Conservation (phyloP, 2,113 vertebrate species). For the Serinus canaria region DNA sequence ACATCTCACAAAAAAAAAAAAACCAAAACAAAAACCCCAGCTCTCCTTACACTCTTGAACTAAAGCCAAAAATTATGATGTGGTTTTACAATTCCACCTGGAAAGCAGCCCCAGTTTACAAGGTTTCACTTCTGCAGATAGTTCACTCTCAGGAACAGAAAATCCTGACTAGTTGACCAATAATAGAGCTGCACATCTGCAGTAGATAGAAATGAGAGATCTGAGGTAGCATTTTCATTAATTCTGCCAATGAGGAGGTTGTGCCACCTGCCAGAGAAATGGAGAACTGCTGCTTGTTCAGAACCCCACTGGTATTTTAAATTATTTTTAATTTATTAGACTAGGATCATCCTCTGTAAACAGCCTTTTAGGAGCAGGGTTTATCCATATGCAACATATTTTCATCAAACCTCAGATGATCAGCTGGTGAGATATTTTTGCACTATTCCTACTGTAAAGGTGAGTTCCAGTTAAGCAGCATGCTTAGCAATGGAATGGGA, state of each 20-base stretch:
- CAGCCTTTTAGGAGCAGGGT: background rate
- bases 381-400: background rate
- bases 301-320: rapidly evolving
- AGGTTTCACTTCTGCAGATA: background rate
- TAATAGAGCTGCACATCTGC: background rate
- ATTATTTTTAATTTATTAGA: background rate
- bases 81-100: background rate
- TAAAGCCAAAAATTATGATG: background rate
- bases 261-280: background rate
- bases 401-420: background rate
- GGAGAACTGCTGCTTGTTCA: background rate
- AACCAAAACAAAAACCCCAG: background rate
- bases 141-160: background rate
- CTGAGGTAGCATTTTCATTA: background rate
- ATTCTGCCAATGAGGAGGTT: background rate
- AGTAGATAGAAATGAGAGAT: background rate
- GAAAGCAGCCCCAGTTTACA: background rate
- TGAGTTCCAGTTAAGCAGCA: background rate
- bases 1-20: background rate
- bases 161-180: background rate
- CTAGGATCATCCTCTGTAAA: background rate
- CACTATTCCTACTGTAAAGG: background rate
- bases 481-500: background rate
- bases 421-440: background rate
- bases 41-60: background rate